Conservation (phyloP, 1,140 invertebrate species). For the Portunus trituberculatus region DNA sequence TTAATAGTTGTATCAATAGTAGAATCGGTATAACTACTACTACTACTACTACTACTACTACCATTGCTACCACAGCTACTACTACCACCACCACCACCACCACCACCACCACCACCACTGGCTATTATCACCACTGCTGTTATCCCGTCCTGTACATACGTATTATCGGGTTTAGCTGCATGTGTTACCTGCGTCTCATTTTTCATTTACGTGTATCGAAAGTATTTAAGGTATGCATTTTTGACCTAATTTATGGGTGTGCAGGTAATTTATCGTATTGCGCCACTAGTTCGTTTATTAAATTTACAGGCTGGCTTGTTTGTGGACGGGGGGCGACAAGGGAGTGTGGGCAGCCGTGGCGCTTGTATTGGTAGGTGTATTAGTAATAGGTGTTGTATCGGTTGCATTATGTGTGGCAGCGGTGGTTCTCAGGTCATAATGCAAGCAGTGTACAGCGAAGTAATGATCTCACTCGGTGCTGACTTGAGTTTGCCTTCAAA, state of each 20-base stretch:
- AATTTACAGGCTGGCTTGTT: neutral
- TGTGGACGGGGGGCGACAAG: neutral
- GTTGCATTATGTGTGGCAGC: neutral
- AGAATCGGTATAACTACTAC: neutral
- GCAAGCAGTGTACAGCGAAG: too few relatives aligned
- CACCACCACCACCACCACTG: neutral
- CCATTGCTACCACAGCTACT: neutral
- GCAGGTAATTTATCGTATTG: neutral
- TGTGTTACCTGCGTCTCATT: neutral
- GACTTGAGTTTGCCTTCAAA: too few relatives aligned
- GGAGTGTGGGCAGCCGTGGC: neutral
- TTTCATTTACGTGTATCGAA: neutral
- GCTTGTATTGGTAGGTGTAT: neutral
- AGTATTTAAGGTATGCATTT: conserved; percentile 5
- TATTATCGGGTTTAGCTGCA: neutral
- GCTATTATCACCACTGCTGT: neutral
- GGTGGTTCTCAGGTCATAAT: neutral
- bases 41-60: neutral
- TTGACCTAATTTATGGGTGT: neutral
- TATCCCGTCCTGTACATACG: neutral
- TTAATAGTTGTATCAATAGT: neutral
- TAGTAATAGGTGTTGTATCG: neutral
- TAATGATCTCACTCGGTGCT: too few relatives aligned
- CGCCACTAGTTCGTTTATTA: neutral
- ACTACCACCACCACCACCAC: neutral